Evolutionary conservation across 2,797 vertebrate genomes (phyloP), one percentile per base, ranked within the genome.

Genomic region (Acridotheres tristis): DNA sequence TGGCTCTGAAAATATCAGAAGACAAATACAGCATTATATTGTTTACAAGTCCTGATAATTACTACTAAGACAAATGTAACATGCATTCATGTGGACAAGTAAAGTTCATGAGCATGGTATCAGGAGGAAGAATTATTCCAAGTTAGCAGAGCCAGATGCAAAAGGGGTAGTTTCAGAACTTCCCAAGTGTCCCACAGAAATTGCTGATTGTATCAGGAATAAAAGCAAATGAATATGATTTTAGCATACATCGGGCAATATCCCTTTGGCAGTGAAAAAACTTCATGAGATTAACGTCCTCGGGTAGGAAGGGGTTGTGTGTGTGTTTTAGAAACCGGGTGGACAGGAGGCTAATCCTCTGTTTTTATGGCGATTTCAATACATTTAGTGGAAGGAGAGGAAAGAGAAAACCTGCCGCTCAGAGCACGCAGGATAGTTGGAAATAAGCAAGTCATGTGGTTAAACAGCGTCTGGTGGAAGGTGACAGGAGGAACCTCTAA

Each of bases 21-120:
- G 19, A 20, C 6, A 11, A 16, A 27, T 26, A 23, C 0, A 21
- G n/a, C 15, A 2, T 21, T 72, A 20, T 38, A 38, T 40, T 23
- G 48, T 59, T 91, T 81, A 15, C 12, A 57, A 67, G 8, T 17
- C 17, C 38, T 29, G 26, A 7, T 69, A 80, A 59, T 22, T 81
- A 29, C 16, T 36, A 21, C 25, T 45, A 34, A 40, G 62, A 79
- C 7, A 62, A 78, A 53, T 15, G 19, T 11, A 63, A 73, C 30
- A 38, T 0, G 0, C 1, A 2, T 38, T 80, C 16, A 2, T 27
- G 22, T 13, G 42, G 27, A 13, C 32, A 58, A 68, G 10, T 3
- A 20, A 72, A 42, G 42, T 19, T 68, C 20, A 13, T 2, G 16
- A 54, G 23, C 32, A 42, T 2, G 1, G 22, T 6, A 9, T 7